Conservation (phyloP, 2,888 invertebrate species). For the Danaus chrysippus region DNA sequence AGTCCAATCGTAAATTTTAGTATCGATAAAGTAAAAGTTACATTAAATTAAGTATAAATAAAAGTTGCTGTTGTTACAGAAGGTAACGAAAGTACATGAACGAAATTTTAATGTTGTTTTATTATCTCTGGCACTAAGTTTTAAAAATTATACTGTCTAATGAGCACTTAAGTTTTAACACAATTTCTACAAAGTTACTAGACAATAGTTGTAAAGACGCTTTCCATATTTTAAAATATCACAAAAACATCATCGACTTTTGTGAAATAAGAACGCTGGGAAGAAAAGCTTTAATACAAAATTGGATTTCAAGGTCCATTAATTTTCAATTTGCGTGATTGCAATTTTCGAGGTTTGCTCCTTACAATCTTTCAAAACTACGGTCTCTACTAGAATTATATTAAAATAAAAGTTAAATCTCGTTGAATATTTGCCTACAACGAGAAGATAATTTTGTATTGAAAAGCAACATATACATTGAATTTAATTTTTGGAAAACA, state of each 20-base stretch:
- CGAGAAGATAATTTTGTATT: background rate
- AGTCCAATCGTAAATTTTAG: background rate
- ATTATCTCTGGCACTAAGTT: background rate
- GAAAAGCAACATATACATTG: background rate
- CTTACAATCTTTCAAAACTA: conserved; percentile 58
- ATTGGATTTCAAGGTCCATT: conserved; percentile 77
- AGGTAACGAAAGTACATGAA: too few species aligned
- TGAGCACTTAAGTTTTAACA: background rate
- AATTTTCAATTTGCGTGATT: conserved; percentile 78
- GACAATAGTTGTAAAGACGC: background rate
- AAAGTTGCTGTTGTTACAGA: background rate
- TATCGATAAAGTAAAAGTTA: conserved; percentile 1
- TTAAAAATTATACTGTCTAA: background rate
- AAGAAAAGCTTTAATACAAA: conserved; percentile 71
- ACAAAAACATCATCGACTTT: conserved; percentile 29
- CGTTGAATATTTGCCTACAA: conserved; percentile 15
- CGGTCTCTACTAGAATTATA: conserved; percentile 57
- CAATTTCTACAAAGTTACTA: too few species aligned
- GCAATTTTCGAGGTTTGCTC: conserved; percentile 76
- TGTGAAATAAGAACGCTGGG: conserved; percentile 36
- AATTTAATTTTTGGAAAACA: too few species aligned
- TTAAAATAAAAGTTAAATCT: conserved; percentile 59
- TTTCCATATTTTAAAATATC: background rate
- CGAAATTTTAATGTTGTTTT: too few species aligned
- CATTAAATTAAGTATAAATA: conserved; percentile 1